Conservation (phyloP, 2,888 invertebrate species). For the Drosophila pseudotakahashii region DNA sequence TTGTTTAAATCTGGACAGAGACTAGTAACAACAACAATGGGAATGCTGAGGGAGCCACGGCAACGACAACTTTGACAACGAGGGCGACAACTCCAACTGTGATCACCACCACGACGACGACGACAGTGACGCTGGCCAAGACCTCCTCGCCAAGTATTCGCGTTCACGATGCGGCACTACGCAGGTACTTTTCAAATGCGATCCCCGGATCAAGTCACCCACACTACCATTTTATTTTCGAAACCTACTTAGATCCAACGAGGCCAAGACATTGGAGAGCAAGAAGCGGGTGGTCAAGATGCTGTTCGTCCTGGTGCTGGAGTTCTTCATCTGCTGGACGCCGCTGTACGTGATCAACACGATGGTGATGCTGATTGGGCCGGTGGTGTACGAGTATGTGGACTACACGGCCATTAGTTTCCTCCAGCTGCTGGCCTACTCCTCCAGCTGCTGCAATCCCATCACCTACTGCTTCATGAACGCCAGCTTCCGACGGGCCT, state of each 20-base stretch:
- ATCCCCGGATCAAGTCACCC: no score
- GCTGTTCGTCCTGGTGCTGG: slow-evolving; percentile 94
- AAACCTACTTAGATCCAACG: slow-evolving; percentile 47
- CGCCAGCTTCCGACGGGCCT: slow-evolving; percentile 91
- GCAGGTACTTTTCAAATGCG: slow-evolving; percentile 48
- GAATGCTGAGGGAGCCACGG: slow-evolving; percentile 35
- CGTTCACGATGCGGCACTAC: slow-evolving; percentile 62
- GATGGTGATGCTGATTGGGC: slow-evolving; percentile 89
- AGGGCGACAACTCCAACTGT: slow-evolving; percentile 23
- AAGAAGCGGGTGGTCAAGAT: slow-evolving; percentile 89
- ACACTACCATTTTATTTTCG: no score
- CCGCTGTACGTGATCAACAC: slow-evolving; percentile 93
- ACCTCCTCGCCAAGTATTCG: slow-evolving; percentile 61
- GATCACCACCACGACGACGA: slow-evolving; percentile 46
- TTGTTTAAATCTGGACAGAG: slow-evolving; percentile 1
- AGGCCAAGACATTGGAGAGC: slow-evolving; percentile 77
- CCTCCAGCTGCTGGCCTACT: slow-evolving; percentile 91
- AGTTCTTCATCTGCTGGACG: slow-evolving; percentile 97
- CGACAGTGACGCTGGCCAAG: slow-evolving; percentile 54
- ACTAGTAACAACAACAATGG: slow-evolving; percentile 60
- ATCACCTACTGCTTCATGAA: slow-evolving; percentile 98
- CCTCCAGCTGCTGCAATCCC: slow-evolving; percentile 94
- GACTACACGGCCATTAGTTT: slow-evolving; percentile 90
- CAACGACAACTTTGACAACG: slow-evolving; percentile 33
- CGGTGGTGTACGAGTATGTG: slow-evolving; percentile 89